These are phyloP conservation scores for Hemaris fuciformis DNA, from an alignment of 2,888 invertebrate genomes.

Conservation along the genomic window DNA sequence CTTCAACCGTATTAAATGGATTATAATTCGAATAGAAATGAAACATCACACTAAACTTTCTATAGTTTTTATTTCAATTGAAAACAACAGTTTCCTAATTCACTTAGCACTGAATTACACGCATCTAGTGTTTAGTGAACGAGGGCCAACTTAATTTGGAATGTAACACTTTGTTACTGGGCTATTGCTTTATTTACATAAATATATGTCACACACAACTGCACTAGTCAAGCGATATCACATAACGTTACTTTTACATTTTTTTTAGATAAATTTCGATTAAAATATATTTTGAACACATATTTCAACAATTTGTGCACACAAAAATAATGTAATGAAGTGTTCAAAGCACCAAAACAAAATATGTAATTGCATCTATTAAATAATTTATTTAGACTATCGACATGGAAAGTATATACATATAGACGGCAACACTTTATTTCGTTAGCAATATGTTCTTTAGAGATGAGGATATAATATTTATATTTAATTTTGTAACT, in stretches of 20 bases:
- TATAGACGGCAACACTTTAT: constrained; percentile 47
- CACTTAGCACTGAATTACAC: constrained; percentile 54
- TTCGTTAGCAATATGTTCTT: constrained; percentile 17
- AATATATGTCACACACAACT: constrained; percentile 43
- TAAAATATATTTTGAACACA: constrained; percentile 41
- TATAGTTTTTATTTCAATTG: constrained; percentile 74
- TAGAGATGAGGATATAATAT: constrained; percentile 29
- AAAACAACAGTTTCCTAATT: constrained; percentile 73
- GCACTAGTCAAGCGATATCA: constrained; percentile 37
- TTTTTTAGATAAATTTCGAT: constrained; percentile 24
- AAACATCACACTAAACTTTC: constrained; percentile 55
- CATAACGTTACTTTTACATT: constrained; percentile 30
- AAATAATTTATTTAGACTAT: constrained; percentile 47
- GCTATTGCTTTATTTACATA: constrained; percentile 55
- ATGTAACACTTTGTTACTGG: constrained; percentile 69
- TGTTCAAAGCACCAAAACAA: constrained; percentile 51
- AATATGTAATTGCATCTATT: constrained; percentile 43
- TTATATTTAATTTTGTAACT: constrained; percentile 66
- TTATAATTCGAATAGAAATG: constrained; percentile 24
- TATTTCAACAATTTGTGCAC: constrained; percentile 59
- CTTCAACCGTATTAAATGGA: too few relatives aligned
- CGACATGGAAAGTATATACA: constrained; percentile 61
- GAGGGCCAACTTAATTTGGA: constrained; percentile 59
- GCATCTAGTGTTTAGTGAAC: constrained; percentile 50
- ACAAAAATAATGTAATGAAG: constrained; percentile 37